These are phyloP conservation scores for Danaus chrysippus DNA, from an alignment of 2,888 invertebrate genomes.

Conservation along the genomic window DNA sequence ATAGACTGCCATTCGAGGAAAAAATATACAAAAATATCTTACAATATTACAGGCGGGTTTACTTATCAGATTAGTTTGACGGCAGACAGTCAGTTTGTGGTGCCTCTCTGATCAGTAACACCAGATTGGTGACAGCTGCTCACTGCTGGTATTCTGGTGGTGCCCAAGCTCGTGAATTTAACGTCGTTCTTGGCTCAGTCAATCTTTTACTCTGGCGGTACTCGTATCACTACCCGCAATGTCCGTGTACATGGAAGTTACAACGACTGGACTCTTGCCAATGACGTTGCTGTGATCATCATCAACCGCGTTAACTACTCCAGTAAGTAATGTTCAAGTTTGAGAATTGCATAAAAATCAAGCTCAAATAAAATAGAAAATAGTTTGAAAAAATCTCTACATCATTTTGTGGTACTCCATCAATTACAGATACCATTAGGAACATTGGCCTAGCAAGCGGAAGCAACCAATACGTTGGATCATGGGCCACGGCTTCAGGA, in stretches of 20 bases:
- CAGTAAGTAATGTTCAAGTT: constrained; percentile 22
- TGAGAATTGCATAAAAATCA: constrained; percentile 1
- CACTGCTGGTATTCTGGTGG: constrained; percentile 47
- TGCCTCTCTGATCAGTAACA: constrained; percentile 47
- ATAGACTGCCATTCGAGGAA: neutral
- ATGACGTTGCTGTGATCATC: constrained; percentile 45
- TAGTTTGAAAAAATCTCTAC: neutral
- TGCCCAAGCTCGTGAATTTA: constrained; percentile 43
- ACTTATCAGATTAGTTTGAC: constrained; percentile 39
- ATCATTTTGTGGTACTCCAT: neutral
- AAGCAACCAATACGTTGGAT: constrained; percentile 24
- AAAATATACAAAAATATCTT: neutral
- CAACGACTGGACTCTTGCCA: constrained; percentile 26
- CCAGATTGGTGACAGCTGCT: constrained; percentile 43
- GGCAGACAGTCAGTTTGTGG: constrained; percentile 46
- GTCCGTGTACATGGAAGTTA: constrained; percentile 41
- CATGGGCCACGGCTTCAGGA: constrained; percentile 28
- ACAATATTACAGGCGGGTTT: constrained; percentile 40
- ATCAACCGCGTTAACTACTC: constrained; percentile 24
- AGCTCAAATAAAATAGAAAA: too few species aligned
- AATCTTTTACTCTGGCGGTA: constrained; percentile 42
- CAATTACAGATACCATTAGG: constrained; percentile 43
- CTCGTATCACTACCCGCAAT: constrained; percentile 36
- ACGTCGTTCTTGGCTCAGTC: constrained; percentile 45
- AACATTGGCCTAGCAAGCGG: constrained; percentile 44